Evolutionary conservation across 2,113 vertebrate species (phyloP), one percentile per base, ranked within the genome.

Genomic region (Anguilla japonica): DNA sequence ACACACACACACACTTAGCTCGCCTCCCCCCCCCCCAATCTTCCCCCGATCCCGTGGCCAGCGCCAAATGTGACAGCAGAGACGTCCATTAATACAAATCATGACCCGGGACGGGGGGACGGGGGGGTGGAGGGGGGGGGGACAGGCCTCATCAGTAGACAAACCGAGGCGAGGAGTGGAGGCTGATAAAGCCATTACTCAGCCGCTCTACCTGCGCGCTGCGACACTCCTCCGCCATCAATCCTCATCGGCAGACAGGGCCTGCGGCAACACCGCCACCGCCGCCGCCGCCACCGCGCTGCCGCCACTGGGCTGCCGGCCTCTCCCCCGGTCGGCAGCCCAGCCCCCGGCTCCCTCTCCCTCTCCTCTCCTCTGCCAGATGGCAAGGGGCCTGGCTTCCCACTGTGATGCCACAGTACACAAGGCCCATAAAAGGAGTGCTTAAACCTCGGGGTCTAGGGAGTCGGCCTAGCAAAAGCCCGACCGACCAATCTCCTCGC

Each of bases 111-210:
- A 11, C 7, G 29, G 4, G 5, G n/a, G 26, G 20, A 82, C 41
- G 34, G 34, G 34, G 34, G 34, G 34, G 34, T 34, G 34, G 34
- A 34, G 34, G 34, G 34, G 18, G 5, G 5, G 5, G n/a, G 26
- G 20, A 82, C 41, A 29, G 41, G 43, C 41, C 46, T 20, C 46
- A 82, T 82, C 81, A 82, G 41, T n/a, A 82, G 81, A 82, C 41
- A 82, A 50, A 50, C 43, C 20, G 81, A 11, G 22, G 79, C 41
- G 40, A 7, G 3, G 39, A 5, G 20, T 13, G 22, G 41, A 18
- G 79, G 79, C 79, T 81, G 29, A 81, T 43, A 82, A 43, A n/a
- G 22, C 41, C 81, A 82, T 82, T 82, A 82, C 46, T 82, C 22
- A 82, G 41, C 41, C n/a, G 16, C 41, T 29, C 26, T 50, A 82